Base-by-base conservation (phyloP, 2,888 invertebrate species). In the Eristalis arbustorum region DNA sequence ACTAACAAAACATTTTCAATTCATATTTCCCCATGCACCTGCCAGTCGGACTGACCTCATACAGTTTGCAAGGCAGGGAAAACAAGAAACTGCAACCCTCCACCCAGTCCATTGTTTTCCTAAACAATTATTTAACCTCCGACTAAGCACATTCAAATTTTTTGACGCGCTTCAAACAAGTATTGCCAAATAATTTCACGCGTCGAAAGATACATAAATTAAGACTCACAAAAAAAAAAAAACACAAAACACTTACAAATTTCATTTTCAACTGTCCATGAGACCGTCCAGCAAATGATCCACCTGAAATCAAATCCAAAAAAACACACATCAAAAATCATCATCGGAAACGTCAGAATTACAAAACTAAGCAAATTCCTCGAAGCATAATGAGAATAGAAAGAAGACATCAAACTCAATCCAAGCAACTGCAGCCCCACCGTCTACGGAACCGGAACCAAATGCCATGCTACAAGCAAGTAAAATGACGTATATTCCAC, bases 231-330 rank as follows among this genome's bases (percentile, higher is more conserved):
- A 56, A 77, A 31, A n/a, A n/a, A n/a, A n/a, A n/a, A n/a, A n/a
- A n/a, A n/a, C n/a, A n/a, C n/a, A n/a, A n/a, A 49, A 56, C 42
- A 84, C 84, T 84, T 76, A 84, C 84, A 62, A 84, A 76, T 76
- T 68, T 22, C 31, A 49, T 67, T 59, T 68, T 69, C 42, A 13
- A 64, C 56, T 2, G 71, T 69, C 66, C 62, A 56, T 78, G 18
- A 57, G n/a, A 11, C 34, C 64, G 59, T 72, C 18, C 34, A 34
- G 18, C 49, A 49, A 49, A 49, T 8, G 49, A 18, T 49, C 18
- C n/a, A n/a, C 49, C 49, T 49, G 49, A n/a, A 49, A 49, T 18
- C n/a, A 18, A 49, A 49, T 11, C 8, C 13, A 42, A 18, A 64
- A 74, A 23, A 31, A 64, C 22, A 31, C 8, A 62, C 23, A 40